Evolutionary conservation across 2,888 invertebrate species (phyloP).

Genomic region (Pherbina coryleti): DNA sequence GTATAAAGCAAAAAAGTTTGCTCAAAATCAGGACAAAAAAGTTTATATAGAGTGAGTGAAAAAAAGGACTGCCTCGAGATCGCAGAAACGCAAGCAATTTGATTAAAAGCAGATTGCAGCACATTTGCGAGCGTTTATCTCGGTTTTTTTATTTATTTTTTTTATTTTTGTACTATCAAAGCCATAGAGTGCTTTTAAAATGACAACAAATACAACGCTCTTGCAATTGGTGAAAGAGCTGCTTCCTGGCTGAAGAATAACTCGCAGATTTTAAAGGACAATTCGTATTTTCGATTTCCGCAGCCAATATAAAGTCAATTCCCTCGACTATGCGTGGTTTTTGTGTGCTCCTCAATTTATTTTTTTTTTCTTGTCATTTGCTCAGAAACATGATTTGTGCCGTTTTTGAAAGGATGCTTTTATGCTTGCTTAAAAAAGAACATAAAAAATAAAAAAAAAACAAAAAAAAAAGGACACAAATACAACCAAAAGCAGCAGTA

Average conservation of each 20-base stretch:
- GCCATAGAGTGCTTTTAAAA: background rate
- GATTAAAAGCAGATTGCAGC: slow-evolving; percentile 27
- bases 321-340: background rate
- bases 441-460: background rate
- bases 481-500: background rate
- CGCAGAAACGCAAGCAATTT: slow-evolving; percentile 13
- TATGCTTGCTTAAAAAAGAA: background rate
- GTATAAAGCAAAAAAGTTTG: background rate
- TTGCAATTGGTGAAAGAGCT: background rate
- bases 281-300: slow-evolving; percentile 17
- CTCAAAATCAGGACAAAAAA: too few relatives aligned
- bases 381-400: background rate
- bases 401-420: background rate
- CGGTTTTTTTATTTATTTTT: background rate
- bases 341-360: background rate
- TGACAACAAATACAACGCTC: background rate
- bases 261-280: background rate
- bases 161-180: background rate
- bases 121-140: background rate
- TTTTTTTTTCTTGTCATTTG: background rate
- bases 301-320: slow-evolving; percentile 25
- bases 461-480: background rate
- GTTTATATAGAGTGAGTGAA: background rate
- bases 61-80: background rate
- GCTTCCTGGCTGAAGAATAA: background rate